These are phyloP conservation scores for Micrasema minimum DNA, from an alignment of 1,140 invertebrate genomes.

Conservation along the genomic window DNA sequence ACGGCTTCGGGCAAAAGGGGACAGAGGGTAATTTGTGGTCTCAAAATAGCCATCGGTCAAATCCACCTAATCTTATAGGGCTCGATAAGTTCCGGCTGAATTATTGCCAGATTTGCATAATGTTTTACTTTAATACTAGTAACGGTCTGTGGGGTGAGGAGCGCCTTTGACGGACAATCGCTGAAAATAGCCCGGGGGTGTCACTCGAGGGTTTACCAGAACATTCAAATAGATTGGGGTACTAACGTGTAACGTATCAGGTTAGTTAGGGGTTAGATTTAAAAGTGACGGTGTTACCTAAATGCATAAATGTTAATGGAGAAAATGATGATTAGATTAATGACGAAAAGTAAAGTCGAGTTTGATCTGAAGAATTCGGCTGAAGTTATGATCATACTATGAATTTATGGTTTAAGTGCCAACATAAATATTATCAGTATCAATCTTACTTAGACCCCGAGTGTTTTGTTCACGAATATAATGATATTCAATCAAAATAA, in stretches of 20 bases:
- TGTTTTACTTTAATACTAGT: constrained; percentile 43
- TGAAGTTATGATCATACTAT: no score
- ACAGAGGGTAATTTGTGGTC: constrained; percentile 51
- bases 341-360: not conserved
- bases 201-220: constrained; percentile 3
- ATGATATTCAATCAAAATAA: no score
- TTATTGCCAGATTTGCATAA: constrained; percentile 49
- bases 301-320: not conserved
- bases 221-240: constrained; percentile 4
- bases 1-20: constrained; percentile 30
- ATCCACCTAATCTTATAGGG: constrained; percentile 46
- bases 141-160: constrained; percentile 8
- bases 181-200: constrained; percentile 19
- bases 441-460: no score
- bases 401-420: no score
- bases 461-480: no score
- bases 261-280: constrained; percentile 5
- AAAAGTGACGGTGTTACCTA: not conserved
- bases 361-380: no score
- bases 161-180: constrained; percentile 34
- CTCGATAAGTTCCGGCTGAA: constrained; percentile 40
- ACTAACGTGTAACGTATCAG: constrained; percentile 4
- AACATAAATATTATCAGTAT: no score
- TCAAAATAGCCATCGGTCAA: constrained; percentile 51
- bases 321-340: not conserved